Conservation (phyloP, 2,113 vertebrate genomes). For the Cyrtonyx montezumae region DNA sequence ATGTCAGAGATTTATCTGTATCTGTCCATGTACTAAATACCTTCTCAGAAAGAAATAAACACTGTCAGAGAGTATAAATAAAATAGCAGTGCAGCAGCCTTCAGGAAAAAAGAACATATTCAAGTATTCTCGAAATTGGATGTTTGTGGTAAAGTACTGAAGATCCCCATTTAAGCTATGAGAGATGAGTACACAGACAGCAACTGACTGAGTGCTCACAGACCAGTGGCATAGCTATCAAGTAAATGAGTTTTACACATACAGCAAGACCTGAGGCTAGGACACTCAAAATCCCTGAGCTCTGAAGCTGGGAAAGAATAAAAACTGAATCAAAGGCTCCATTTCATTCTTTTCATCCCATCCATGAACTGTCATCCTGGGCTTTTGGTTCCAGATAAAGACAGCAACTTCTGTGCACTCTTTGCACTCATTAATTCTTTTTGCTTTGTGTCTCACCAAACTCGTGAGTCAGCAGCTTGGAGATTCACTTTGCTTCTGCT, state of each 20-base stretch:
- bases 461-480: not conserved
- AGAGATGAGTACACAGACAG: conserved; percentile 1
- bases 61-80: not conserved
- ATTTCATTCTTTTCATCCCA: not conserved
- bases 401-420: not conserved
- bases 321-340: not conserved
- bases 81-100: not conserved
- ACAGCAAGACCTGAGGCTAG: not conserved
- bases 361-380: not conserved
- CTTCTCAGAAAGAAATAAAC: not conserved
- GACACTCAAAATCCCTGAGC: not conserved
- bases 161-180: not conserved
- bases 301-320: not conserved
- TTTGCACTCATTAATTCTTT: not conserved
- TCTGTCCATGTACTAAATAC: not conserved
- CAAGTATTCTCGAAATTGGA: not conserved
- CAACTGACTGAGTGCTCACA: not conserved
- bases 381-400: not conserved
- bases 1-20: not conserved
- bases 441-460: not conserved
- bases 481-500: not conserved
- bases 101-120: not conserved
- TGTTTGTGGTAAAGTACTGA: conserved; percentile 25
- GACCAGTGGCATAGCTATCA: not conserved
- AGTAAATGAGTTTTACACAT: not conserved